Percentiles rank a stretch among this genome's conserved stretches.
These are phyloP conservation scores for Caenorhabditis becei DNA, from an alignment of 2,888 invertebrate species.

Conservation along the genomic window DNA sequence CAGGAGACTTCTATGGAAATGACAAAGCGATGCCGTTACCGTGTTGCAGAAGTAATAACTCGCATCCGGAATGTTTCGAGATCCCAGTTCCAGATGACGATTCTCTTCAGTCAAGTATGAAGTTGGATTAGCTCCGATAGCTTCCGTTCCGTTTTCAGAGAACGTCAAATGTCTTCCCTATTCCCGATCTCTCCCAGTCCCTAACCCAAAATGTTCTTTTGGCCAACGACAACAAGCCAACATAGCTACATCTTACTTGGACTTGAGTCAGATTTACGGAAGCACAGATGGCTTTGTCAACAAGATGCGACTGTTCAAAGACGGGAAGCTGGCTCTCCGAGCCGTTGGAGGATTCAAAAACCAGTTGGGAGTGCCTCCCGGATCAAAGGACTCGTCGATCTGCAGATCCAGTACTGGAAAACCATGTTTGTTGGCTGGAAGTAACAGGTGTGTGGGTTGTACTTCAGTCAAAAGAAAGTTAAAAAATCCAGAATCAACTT, in stretches of 20 bases:
- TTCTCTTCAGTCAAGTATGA: conserved; percentile 81
- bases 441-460: conserved; percentile 57
- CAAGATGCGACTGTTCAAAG: conserved; percentile 87
- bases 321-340: conserved; percentile 68
- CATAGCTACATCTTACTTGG: conserved; percentile 91
- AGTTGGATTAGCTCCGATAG: no score
- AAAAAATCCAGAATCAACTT: conserved; percentile 69
- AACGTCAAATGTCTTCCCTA: conserved; percentile 75
- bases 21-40: conserved; percentile 85
- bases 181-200: conserved; percentile 75
- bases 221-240: conserved; percentile 90
- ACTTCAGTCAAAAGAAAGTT: no score
- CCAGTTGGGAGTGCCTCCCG: conserved; percentile 59
- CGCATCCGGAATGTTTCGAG: conserved; percentile 78
- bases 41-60: conserved; percentile 71
- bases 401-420: conserved; percentile 55
- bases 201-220: conserved; percentile 76
- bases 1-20: conserved; percentile 72
- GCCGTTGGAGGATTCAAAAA: conserved; percentile 61
- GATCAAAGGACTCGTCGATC: conserved; percentile 37
- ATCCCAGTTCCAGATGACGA: conserved; percentile 84
- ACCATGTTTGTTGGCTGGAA: conserved; percentile 72
- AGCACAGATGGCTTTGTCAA: conserved; percentile 90
- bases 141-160: conserved; percentile 37
- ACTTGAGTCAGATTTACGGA: conserved; percentile 90